A percentile compares a stretch with the other conserved stretches of the same genome.
Conservation (phyloP, 2,888 invertebrate species). For the Melinopterus prodromus region DNA sequence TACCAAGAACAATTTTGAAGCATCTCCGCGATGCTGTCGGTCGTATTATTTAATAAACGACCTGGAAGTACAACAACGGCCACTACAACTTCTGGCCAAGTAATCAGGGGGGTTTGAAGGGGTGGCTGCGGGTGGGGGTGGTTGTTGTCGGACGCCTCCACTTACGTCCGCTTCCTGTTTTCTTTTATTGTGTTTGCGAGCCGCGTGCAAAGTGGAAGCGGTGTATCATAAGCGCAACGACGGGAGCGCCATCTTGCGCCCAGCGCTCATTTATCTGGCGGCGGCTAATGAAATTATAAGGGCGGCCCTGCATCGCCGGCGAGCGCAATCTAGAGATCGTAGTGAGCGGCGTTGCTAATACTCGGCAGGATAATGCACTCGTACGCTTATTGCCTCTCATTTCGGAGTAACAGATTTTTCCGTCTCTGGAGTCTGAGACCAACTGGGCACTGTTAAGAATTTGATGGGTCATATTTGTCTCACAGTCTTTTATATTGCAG, state of each 20-base stretch:
- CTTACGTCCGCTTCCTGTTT: slow-evolving; percentile 4
- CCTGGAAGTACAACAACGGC: slow-evolving; percentile 12
- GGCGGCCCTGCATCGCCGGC: slow-evolving; percentile 16
- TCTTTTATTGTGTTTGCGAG: neutral
- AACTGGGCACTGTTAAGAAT: neutral
- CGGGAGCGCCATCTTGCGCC: slow-evolving; percentile 24
- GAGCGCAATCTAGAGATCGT: slow-evolving; percentile 20
- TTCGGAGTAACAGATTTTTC: slow-evolving; percentile 24
- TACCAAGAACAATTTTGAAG: slow-evolving; percentile 23
- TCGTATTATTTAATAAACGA: slow-evolving; percentile 20
- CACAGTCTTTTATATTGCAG: neutral
- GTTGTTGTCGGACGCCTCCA: neutral
- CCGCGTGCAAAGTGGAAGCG: slow-evolving; percentile 4
- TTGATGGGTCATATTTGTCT: neutral
- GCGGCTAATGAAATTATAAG: slow-evolving; percentile 21
- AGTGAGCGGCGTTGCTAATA: slow-evolving; percentile 4
- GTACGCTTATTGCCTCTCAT: slow-evolving; percentile 21
- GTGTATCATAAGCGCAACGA: neutral
- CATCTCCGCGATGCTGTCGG: slow-evolving; percentile 20
- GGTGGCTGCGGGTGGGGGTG: neutral
- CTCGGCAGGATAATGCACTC: slow-evolving; percentile 19
- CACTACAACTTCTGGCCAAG: slow-evolving; percentile 22
- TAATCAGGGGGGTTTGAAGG: slow-evolving; percentile 12
- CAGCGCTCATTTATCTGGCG: slow-evolving; percentile 19
- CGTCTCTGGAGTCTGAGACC: neutral